Conservation (phyloP, 2,888 invertebrate genomes). For the Dorcus parallelipipedus region DNA sequence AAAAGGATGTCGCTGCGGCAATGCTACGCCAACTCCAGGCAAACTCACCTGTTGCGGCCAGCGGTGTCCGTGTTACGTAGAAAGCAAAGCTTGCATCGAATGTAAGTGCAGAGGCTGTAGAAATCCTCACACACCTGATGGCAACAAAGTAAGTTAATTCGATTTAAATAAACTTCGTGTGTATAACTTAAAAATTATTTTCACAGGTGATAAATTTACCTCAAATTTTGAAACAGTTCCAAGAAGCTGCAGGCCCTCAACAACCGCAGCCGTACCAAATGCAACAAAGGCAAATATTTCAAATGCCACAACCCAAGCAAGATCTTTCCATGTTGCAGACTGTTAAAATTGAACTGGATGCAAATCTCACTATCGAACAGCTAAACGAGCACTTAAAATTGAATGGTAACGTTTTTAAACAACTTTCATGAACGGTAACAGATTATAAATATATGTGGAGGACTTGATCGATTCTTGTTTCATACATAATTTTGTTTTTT, state of each 20-base stretch:
- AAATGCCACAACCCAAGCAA: constrained; percentile 33
- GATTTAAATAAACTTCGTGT: constrained; percentile 8
- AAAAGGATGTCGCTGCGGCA: constrained; percentile 86
- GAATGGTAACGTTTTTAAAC: constrained; percentile 30
- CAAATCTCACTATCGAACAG: constrained; percentile 31
- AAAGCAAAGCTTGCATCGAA: constrained; percentile 82
- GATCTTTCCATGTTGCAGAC: constrained; percentile 29
- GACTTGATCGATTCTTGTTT: neutral
- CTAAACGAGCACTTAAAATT: constrained; percentile 31
- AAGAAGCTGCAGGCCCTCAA: constrained; percentile 7
- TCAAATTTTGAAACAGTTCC: constrained; percentile 15
- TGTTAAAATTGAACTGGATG: constrained; percentile 34
- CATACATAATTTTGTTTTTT: neutral
- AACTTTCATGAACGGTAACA: constrained; percentile 28
- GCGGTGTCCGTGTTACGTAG: constrained; percentile 90
- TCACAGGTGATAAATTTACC: constrained; percentile 29
- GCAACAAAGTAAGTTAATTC: constrained; percentile 62
- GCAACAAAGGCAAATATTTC: constrained; percentile 26
- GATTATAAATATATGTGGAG: constrained; percentile 28
- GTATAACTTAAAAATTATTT: neutral
- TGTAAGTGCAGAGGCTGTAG: constrained; percentile 91
- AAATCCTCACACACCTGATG: constrained; percentile 83
- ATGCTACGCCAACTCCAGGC: constrained; percentile 83
- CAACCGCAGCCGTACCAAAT: constrained; percentile 7
- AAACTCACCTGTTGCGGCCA: constrained; percentile 92